A percentile compares a stretch with the other conserved stretches of the same genome.
Evolutionary conservation across 2,888 invertebrate species (phyloP).

Genomic region (Neelides folsomi): DNA sequence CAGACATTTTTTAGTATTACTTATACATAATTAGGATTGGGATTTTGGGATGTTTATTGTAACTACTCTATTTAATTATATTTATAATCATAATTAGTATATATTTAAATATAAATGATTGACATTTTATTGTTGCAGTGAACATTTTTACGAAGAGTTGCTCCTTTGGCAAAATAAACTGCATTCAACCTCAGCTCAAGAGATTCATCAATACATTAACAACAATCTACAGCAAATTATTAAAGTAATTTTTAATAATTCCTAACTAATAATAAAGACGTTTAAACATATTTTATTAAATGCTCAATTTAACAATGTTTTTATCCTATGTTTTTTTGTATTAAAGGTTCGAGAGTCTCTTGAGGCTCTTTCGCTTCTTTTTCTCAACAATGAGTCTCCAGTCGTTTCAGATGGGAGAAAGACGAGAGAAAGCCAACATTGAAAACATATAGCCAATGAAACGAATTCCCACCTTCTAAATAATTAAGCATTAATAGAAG

Average conservation of each 20-base stretch:
- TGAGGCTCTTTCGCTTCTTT: conserved; percentile 60
- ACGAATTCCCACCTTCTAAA: conserved; percentile 1
- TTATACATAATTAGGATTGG: background rate
- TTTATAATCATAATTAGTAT: conserved; percentile 8
- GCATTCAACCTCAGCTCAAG: conserved; percentile 56
- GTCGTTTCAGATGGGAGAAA: too few species aligned
- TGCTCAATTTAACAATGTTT: background rate
- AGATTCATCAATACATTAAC: conserved; percentile 59
- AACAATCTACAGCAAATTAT: conserved; percentile 67
- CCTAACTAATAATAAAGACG: background rate
- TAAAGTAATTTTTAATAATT: conserved; percentile 45
- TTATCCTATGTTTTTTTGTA: conserved; percentile 10
- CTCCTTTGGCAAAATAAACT: conserved; percentile 55
- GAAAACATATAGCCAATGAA: conserved; percentile 15
- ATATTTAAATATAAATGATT: too few species aligned
- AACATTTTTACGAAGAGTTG: conserved; percentile 52
- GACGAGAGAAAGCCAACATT: too few species aligned
- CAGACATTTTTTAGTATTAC: too few species aligned
- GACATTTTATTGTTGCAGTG: conserved; percentile 38
- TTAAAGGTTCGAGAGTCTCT: conserved; percentile 64
- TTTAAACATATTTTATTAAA: background rate
- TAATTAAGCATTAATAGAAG: too few species aligned
- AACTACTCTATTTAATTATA: conserved; percentile 1
- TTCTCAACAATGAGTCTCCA: conserved; percentile 13
- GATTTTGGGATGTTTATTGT: conserved; percentile 10